A percentile compares a stretch with the other conserved stretches of the same genome.
Evolutionary conservation across 2,888 invertebrate species (phyloP).

Genomic region (Eilema sororculum): DNA sequence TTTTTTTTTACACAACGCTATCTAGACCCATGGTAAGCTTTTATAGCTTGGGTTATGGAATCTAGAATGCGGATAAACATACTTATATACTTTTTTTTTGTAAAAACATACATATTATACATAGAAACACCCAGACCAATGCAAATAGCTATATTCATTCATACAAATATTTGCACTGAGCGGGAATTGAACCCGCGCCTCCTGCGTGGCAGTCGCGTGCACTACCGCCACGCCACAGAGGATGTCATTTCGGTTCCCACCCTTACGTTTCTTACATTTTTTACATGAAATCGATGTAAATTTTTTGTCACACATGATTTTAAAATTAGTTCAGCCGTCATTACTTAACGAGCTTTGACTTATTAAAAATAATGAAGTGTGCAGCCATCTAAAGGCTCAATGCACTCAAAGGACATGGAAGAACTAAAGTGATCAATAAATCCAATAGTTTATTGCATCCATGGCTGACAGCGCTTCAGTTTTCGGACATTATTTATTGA

Average conservation of each 20-base stretch:
- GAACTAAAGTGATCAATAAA: slow-evolving; percentile 80
- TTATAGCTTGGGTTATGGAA: no score
- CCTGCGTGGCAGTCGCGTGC: no score
- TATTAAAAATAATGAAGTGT: slow-evolving; percentile 53
- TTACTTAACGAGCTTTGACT: slow-evolving; percentile 44
- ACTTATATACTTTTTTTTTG: no score
- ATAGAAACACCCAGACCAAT: no score
- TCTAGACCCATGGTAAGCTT: no score
- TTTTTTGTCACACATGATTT: slow-evolving; percentile 34
- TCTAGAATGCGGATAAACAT: no score
- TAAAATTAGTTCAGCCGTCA: slow-evolving; percentile 36
- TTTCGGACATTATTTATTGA: slow-evolving; percentile 75
- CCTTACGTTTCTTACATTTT: background rate
- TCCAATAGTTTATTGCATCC: slow-evolving; percentile 77
- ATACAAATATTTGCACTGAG: no score
- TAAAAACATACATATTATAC: no score
- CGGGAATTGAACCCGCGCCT: no score
- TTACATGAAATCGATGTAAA: background rate
- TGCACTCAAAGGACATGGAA: slow-evolving; percentile 62
- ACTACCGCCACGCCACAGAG: no score
- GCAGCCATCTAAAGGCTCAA: slow-evolving; percentile 48
- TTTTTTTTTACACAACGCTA: no score
- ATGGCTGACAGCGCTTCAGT: slow-evolving; percentile 69
- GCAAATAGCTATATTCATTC: no score
- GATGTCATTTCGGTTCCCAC: slow-evolving; percentile 12